Conservation (phyloP, 92 coral and sea anemone species). For the Nematostella vectensis region DNA sequence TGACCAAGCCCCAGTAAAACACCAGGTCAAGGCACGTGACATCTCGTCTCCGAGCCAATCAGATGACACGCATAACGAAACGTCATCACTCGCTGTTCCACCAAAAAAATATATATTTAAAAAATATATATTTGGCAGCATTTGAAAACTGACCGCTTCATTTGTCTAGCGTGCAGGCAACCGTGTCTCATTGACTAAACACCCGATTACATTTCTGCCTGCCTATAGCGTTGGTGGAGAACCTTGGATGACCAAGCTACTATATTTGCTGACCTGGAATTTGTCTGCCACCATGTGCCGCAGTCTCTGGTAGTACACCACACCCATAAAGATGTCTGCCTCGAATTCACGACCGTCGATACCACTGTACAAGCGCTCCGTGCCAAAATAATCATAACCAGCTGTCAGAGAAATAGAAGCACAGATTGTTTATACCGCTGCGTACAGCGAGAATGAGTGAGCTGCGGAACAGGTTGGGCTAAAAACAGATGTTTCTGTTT, state of each 20-base stretch:
- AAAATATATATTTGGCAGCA: too few relatives aligned
- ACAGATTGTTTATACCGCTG: conserved; percentile 94
- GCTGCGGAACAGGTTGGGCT: conserved; percentile 88
- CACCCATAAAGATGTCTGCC: conserved; percentile 94
- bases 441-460: conserved; percentile 85
- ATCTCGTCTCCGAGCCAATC: conserved; percentile 56
- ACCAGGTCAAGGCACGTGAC: conserved; percentile 50
- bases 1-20: conserved; percentile 37
- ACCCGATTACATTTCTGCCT: too few relatives aligned
- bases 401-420: conserved; percentile 52
- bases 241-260: too few relatives aligned
- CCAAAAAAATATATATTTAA: too few relatives aligned
- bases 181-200: too few relatives aligned
- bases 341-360: conserved; percentile 94
- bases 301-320: conserved; percentile 93
- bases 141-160: too few relatives aligned
- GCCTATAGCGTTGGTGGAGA: too few relatives aligned
- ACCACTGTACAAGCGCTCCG: conserved; percentile 97
- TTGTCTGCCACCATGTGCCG: conserved; percentile 99
- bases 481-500: too few relatives aligned
- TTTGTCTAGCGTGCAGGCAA: too few relatives aligned
- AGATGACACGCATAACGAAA: conserved; percentile 96
- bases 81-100: conserved; percentile 83
- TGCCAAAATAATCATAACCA: conserved; percentile 93
- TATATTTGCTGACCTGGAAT: conserved; percentile 77